Conservation (phyloP, 2,797 vertebrate genomes). For the Chelon auratus region DNA sequence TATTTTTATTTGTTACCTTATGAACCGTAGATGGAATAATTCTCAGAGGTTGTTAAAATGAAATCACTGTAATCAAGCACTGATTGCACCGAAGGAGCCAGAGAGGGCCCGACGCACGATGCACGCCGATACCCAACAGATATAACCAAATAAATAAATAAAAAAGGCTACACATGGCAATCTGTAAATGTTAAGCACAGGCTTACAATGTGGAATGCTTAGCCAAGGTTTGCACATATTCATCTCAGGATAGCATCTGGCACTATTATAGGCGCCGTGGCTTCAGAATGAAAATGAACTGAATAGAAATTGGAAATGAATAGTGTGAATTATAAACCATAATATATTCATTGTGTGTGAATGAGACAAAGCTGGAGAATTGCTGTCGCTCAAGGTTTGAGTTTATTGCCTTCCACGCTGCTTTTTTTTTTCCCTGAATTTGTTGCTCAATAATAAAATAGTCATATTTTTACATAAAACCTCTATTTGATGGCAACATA, state of each 20-base stretch:
- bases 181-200: conserved; percentile 4
- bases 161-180: neutral
- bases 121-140: neutral
- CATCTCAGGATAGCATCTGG: conserved; percentile 20
- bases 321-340: conserved; percentile 5
- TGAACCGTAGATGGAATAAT: conserved; percentile 2
- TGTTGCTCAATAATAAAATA: neutral
- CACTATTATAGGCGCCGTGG: conserved; percentile 2
- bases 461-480: too few relatives aligned
- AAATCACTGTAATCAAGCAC: conserved; percentile 37
- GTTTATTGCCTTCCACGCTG: neutral
- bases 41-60: conserved; percentile 20
- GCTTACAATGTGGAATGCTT: conserved; percentile 1
- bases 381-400: neutral
- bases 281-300: conserved; percentile 15
- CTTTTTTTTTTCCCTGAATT: neutral
- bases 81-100: conserved; percentile 20
- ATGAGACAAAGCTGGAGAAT: neutral
- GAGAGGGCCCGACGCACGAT: neutral
- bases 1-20: neutral
- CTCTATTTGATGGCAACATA: conserved; percentile 1
- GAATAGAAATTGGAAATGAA: conserved; percentile 17
- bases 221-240: conserved; percentile 3
- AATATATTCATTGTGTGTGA: conserved; percentile 5
- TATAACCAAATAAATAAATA: neutral